These are phyloP conservation scores for Actinemys pallida DNA, from an alignment of 2,113 vertebrate species.

Conservation along the genomic window DNA sequence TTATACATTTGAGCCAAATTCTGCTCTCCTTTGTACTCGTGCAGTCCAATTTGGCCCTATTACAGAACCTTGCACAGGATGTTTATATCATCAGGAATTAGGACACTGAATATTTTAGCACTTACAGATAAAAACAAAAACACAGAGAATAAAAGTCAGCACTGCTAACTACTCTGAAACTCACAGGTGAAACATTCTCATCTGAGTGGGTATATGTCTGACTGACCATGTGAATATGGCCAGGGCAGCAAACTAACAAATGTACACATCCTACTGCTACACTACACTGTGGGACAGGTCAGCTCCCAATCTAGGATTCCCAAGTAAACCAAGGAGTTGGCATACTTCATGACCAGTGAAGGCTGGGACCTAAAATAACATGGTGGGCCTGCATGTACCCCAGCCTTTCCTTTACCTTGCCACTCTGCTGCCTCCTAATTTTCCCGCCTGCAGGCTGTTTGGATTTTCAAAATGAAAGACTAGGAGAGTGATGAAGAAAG, in stretches of 20 bases:
- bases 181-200: background rate
- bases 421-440: background rate
- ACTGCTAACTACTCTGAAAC: background rate
- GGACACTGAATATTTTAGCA: background rate
- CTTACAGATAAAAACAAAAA: background rate
- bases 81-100: background rate
- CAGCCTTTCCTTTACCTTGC: background rate
- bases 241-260: background rate
- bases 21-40: background rate
- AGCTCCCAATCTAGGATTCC: background rate
- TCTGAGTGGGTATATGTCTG: fast-evolving
- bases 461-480: background rate
- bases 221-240: background rate
- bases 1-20: background rate
- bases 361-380: background rate
- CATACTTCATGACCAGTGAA: background rate
- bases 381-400: no score
- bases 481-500: background rate
- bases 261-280: background rate
- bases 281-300: fast-evolving
- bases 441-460: background rate
- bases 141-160: background rate
- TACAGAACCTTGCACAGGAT: background rate
- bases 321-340: no score
- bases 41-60: fast-evolving